phyloP scores from a whole-genome alignment of 2,888 invertebrate species.

The Pardosa pseudoannulata region DNA sequence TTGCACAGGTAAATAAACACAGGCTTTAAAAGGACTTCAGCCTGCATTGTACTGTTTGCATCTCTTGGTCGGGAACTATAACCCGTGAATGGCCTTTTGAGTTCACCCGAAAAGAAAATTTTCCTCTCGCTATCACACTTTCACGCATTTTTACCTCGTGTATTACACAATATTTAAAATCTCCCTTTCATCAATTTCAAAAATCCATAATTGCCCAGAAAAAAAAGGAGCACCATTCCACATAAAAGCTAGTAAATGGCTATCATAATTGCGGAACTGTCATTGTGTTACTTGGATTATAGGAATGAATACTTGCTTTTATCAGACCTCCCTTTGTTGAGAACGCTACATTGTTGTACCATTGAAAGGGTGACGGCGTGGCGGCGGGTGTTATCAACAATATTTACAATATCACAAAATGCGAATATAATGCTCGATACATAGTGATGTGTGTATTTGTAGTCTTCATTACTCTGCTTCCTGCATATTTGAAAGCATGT shows the following conservation, averaged over 20 bases:
- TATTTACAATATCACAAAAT: slow-evolving; percentile 2
- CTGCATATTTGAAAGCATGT: neutral
- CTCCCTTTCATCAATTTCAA: neutral
- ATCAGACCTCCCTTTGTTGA: slow-evolving; percentile 1
- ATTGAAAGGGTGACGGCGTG: neutral
- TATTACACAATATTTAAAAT: too few species aligned
- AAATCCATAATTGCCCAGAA: neutral
- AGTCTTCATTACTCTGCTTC: neutral
- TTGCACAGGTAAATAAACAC: too few species aligned
- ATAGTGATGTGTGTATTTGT: neutral
- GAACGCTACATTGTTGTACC: neutral
- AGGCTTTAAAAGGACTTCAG: too few species aligned
- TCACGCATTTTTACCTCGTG: too few species aligned
- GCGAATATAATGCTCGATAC: neutral
- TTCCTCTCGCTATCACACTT: too few species aligned
- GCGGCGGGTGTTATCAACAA: neutral
- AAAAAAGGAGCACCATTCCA: neutral
- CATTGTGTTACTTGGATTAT: neutral
- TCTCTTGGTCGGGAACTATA: too few species aligned
- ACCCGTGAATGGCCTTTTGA: too few species aligned
- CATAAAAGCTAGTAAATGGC: slow-evolving; percentile 3
- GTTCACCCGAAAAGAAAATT: too few species aligned
- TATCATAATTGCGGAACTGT: slow-evolving; percentile 6
- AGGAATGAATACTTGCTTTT: neutral
- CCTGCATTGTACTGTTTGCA: too few species aligned